phyloP scores from a whole-genome alignment of 2,888 invertebrate genomes.

The Hetaerina titia region DNA sequence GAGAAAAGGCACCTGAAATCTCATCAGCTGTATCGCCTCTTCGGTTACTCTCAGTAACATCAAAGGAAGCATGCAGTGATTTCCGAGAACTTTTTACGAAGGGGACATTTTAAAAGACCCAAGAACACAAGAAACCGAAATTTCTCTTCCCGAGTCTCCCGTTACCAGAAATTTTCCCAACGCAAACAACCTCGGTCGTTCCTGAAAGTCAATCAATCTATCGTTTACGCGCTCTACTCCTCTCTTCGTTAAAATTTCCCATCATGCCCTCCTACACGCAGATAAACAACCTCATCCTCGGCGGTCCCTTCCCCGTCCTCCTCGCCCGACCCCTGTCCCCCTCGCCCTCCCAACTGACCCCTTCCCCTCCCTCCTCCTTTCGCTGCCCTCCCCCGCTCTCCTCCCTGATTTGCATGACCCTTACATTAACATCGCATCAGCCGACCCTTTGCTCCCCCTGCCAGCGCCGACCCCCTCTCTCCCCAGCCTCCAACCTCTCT shows the following conservation, averaged over 20 bases:
- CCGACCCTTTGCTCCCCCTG: slow-evolving; percentile 32
- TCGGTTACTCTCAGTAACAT: neutral
- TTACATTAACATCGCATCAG: slow-evolving; percentile 62
- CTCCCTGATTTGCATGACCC: slow-evolving; percentile 65
- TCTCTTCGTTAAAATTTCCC: slow-evolving; percentile 65
- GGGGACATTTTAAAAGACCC: neutral
- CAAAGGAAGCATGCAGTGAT: neutral
- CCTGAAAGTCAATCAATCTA: slow-evolving; percentile 64
- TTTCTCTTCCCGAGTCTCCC: neutral
- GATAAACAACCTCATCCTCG: slow-evolving; percentile 61
- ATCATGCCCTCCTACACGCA: slow-evolving; percentile 54
- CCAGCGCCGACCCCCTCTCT: neutral
- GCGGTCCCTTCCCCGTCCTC: neutral
- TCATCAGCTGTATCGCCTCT: neutral
- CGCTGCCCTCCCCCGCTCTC: neutral
- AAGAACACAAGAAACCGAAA: slow-evolving; percentile 44
- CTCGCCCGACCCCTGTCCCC: neutral
- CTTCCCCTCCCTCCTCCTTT: neutral
- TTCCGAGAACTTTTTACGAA: neutral
- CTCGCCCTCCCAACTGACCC: neutral
- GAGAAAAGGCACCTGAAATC: neutral
- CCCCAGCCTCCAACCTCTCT: neutral
- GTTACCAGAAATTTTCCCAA: slow-evolving; percentile 33
- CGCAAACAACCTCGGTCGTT: slow-evolving; percentile 56
- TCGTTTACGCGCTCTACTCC: slow-evolving; percentile 57